Evolutionary conservation across 2,113 vertebrate genomes (phyloP).

Genomic region (Sander vitreus): DNA sequence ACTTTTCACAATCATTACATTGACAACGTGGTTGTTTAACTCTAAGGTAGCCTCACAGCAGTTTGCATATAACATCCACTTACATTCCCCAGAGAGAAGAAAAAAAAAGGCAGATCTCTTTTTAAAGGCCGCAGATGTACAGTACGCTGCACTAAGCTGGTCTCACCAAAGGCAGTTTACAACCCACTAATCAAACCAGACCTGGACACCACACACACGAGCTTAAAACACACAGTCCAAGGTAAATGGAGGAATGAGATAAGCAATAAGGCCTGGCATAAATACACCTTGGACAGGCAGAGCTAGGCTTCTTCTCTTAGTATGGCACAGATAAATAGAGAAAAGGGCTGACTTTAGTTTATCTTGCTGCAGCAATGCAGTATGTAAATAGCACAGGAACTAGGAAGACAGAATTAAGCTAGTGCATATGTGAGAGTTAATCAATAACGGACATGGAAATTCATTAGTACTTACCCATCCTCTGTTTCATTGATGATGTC

Average conservation of each 20-base stretch:
- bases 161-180: slow-evolving; percentile 36
- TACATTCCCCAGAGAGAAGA: slow-evolving; percentile 10
- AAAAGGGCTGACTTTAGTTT: neutral
- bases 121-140: slow-evolving; percentile 17
- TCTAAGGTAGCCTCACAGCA: neutral
- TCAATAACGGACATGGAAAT: slow-evolving; percentile 11
- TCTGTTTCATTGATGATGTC: slow-evolving; percentile 99
- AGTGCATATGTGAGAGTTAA: slow-evolving; percentile 14
- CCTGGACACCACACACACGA: slow-evolving; percentile 64
- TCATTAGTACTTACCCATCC: slow-evolving; percentile 89
- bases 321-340: slow-evolving; percentile 10
- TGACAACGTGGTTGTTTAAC: neutral
- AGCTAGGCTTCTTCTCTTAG: neutral
- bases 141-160: neutral
- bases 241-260: slow-evolving; percentile 61
- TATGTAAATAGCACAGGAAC: slow-evolving; percentile 18
- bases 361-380: neutral
- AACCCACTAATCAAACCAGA: slow-evolving; percentile 63
- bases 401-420: neutral
- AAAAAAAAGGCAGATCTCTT: slow-evolving; percentile 22
- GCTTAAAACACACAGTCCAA: slow-evolving; percentile 50
- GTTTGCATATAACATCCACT: neutral
- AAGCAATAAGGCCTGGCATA: slow-evolving; percentile 51
- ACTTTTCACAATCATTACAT: neutral
- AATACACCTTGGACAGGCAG: slow-evolving; percentile 20